Percentiles rank a stretch among this genome's conserved stretches.
phyloP scores from a whole-genome alignment of 2,888 invertebrate genomes.

The Sarcophaga subvicina region DNA sequence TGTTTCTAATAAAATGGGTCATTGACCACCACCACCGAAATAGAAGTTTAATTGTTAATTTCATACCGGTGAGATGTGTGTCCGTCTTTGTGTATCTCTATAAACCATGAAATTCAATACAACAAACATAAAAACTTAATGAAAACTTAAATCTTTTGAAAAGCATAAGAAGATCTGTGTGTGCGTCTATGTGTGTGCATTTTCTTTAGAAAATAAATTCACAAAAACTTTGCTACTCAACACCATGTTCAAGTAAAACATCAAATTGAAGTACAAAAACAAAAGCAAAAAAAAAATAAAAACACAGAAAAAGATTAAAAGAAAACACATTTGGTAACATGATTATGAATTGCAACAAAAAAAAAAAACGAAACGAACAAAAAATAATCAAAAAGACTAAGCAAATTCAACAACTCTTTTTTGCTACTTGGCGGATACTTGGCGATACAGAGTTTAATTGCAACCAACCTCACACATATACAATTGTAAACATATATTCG shows the following conservation, averaged over 20 bases:
- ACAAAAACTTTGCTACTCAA: conserved; percentile 1
- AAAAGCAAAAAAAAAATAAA: conserved; percentile 26
- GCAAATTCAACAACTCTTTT: neutral
- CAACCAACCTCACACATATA: neutral
- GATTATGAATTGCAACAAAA: conserved; percentile 49
- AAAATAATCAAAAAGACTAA: neutral
- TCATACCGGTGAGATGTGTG: neutral
- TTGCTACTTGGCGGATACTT: conserved; percentile 21
- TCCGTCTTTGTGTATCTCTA: neutral
- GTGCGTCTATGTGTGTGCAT: no score
- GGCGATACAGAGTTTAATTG: neutral
- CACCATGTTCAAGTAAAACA: neutral
- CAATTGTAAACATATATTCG: neutral
- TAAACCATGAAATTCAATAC: conserved; percentile 7
- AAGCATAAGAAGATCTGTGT: neutral
- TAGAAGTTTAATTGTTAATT: conserved; percentile 46
- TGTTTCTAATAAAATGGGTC: conserved; percentile 44
- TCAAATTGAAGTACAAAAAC: neutral
- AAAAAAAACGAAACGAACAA: no score
- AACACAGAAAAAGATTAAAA: conserved; percentile 61
- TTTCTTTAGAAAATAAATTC: neutral
- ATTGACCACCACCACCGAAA: conserved; percentile 39
- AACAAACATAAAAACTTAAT: neutral
- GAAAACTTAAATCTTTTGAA: no score
- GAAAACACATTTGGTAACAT: conserved; percentile 65